phyloP scores from a whole-genome alignment of 2,113 vertebrate species.

The Myrmecobius fasciatus region DNA sequence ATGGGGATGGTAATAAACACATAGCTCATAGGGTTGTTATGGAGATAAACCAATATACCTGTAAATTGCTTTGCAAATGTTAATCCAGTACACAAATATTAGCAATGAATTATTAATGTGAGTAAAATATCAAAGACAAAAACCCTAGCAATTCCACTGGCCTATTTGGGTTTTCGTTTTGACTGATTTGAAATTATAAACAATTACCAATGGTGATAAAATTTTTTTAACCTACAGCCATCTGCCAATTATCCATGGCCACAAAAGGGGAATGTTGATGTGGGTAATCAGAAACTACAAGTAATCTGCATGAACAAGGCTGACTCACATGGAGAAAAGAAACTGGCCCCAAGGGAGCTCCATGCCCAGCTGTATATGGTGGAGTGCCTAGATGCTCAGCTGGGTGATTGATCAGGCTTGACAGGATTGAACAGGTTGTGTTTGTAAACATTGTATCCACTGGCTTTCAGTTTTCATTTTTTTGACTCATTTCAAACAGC shows the following conservation, averaged over 20 bases:
- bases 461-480: conserved; percentile 60
- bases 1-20: background rate
- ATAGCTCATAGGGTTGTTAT: background rate
- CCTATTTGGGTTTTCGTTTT: background rate
- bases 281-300: conserved; percentile 43
- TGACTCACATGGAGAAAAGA: conserved; percentile 9
- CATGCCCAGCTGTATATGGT: background rate
- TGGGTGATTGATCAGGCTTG: conserved; percentile 25
- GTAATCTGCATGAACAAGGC: background rate
- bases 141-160: background rate
- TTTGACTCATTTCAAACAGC: conserved; percentile 46
- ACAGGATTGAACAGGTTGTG: conserved; percentile 32
- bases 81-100: background rate
- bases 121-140: background rate
- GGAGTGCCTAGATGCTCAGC: conserved; percentile 7
- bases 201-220: conserved; percentile 54
- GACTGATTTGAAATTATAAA: background rate
- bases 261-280: conserved; percentile 2
- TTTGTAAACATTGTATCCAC: conserved; percentile 32
- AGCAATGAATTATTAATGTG: background rate
- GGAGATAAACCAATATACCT: background rate
- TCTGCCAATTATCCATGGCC: conserved; percentile 36
- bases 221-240: conserved; percentile 28
- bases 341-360: background rate
- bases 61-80: background rate